Evolutionary conservation across 1,140 invertebrate species (phyloP).

Genomic region (Pseudachorutes palmiensis): DNA sequence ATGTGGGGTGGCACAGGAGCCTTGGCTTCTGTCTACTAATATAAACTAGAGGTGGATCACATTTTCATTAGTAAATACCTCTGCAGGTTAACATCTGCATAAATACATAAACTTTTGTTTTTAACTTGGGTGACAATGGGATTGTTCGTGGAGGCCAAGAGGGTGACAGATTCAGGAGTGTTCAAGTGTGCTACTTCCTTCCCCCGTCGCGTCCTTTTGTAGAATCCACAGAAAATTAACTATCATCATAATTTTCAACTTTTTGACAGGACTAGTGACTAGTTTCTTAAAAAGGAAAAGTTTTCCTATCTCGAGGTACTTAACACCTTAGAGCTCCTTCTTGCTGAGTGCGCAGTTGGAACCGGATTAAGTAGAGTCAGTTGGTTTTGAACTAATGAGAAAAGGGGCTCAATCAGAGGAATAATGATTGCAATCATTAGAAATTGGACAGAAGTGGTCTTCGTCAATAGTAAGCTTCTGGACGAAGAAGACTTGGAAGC

Average conservation of each 20-base stretch:
- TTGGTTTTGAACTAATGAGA: background rate
- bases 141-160: background rate
- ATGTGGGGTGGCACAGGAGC: background rate
- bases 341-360: background rate
- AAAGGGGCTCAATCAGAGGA: background rate
- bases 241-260: constrained; percentile 6
- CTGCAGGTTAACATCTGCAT: background rate
- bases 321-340: background rate
- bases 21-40: background rate
- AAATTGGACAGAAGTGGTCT: background rate
- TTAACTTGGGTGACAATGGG: background rate
- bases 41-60: background rate
- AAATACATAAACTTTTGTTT: background rate
- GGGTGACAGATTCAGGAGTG: background rate
- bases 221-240: no score
- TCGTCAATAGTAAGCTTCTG: background rate
- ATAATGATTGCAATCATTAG: background rate
- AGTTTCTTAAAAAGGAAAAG: background rate
- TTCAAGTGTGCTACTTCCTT: background rate
- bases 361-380: constrained; percentile 1
- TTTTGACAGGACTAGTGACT: background rate
- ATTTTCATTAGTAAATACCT: background rate
- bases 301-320: background rate
- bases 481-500: constrained; percentile 7
- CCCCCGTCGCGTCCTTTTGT: no score